Base-by-base conservation (phyloP, 1,140 invertebrate genomes). In the Ladona fulva region DNA sequence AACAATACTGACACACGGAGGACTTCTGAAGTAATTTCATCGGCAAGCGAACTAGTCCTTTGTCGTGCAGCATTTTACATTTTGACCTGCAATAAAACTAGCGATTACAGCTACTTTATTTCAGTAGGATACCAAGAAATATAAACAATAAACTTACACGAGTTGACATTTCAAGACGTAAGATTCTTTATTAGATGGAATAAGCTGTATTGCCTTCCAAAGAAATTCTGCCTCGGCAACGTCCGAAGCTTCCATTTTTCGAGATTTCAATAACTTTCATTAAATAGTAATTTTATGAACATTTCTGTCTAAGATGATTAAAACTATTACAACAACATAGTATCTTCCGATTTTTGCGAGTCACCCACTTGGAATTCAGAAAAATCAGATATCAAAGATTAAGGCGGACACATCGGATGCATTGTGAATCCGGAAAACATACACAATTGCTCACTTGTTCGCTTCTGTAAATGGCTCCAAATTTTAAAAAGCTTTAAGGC, bases 1-100 rank as follows among this genome's bases (percentile, higher is more conserved):
- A 25, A 76, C 75, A 76, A 76, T 76, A 76, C 42, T 76, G 25
- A 42, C 75, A 76, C 29, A 76, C 42, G 29, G n/a, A 12, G 14
- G 75, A 37, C n/a, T 76, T 22, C 42, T 76, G 25, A 10, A 22
- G 24, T 42, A 42, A 37, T 42, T 76, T 76, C 0, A 25, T 37
- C 1, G 75, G 75, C 11, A 76, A 42, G 5, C n/a, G 8, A 6
- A 42, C 75, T 42, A 25, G 19, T 8, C 42, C 29, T 19, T 42
- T 22, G 16, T 22, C 42, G 22, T 37, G n/a, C 5, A 37, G 29
- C n/a, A n/a, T 42, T 76, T 42, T 76, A 42, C 75, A 76, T 16
- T 12, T 19, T 3, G 42, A 76, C 42, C 75, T 76, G 22, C 10
- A 42, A 42, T 22, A 11, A 29, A 10, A 19, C 19, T 24, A 76